These are phyloP conservation scores for Leiothrix lutea DNA, from an alignment of 2,113 vertebrate genomes.

Conservation along the genomic window DNA sequence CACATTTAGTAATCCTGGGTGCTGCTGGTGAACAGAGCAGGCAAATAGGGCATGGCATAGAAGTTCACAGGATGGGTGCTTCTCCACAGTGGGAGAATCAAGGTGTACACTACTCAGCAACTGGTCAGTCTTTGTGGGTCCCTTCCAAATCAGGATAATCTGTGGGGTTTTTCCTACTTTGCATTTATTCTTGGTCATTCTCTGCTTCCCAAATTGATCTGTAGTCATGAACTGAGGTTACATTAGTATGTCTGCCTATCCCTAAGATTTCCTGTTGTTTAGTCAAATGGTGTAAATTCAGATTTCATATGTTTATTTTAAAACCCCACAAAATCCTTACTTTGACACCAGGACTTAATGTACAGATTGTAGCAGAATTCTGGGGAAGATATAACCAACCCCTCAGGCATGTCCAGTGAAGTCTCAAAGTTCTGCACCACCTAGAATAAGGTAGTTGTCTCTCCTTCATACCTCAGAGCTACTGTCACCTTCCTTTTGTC, in stretches of 20 bases:
- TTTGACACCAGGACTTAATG: neutral
- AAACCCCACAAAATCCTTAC: neutral
- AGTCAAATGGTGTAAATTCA: neutral
- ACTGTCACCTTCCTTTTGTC: neutral
- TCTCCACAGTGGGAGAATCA: neutral
- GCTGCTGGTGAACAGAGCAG: rapidly evolving
- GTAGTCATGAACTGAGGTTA: neutral
- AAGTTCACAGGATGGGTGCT: neutral
- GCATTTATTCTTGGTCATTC: neutral
- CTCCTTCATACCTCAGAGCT: neutral
- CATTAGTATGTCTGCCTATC: neutral
- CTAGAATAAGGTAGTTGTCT: neutral
- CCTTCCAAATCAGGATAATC: neutral
- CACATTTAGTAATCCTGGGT: neutral
- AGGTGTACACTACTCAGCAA: neutral
- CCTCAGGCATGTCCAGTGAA: neutral
- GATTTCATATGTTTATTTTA: neutral
- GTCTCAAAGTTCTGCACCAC: neutral
- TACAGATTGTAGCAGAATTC: neutral
- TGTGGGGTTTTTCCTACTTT: neutral
- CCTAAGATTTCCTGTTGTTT: neutral
- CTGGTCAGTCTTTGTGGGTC: neutral
- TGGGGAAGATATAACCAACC: neutral
- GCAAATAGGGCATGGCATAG: neutral
- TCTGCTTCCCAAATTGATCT: neutral